Evolutionary conservation across 2,888 invertebrate species (phyloP).

Genomic region (Rhimphoctona megacephalus): DNA sequence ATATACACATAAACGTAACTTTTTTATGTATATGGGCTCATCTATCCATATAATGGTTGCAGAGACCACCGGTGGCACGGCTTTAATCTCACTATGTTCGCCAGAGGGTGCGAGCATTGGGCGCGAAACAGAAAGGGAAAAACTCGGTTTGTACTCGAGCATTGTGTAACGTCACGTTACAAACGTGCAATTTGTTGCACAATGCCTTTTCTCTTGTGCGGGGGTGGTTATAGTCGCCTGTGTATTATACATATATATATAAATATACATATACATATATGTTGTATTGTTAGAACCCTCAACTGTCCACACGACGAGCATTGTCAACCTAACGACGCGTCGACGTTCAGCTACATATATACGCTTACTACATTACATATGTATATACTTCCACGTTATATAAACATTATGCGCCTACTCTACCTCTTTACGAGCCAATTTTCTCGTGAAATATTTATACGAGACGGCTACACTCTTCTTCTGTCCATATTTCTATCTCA

Average conservation of each 20-base stretch:
- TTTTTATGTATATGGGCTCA: slow-evolving; percentile 4
- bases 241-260: not conserved
- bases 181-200: slow-evolving; percentile 78
- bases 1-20: not conserved
- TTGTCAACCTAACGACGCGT: slow-evolving; percentile 76
- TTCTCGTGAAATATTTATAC: slow-evolving; percentile 77
- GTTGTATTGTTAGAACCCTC: slow-evolving; percentile 45
- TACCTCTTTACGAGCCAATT: slow-evolving; percentile 78
- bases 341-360: slow-evolving; percentile 70
- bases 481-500: slow-evolving; percentile 24
- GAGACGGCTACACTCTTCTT: slow-evolving; percentile 58
- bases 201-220: slow-evolving; percentile 70
- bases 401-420: slow-evolving; percentile 49
- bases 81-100: slow-evolving; percentile 71
- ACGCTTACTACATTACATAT: not conserved
- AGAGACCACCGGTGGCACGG: slow-evolving; percentile 48
- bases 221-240: slow-evolving; percentile 54
- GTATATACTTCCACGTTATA: slow-evolving; percentile 25
- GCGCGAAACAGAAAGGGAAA: slow-evolving; percentile 58
- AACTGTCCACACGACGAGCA: slow-evolving; percentile 64
- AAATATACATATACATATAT: not conserved
- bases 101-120: slow-evolving; percentile 52
- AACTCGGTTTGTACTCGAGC: slow-evolving; percentile 49
- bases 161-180: slow-evolving; percentile 69
- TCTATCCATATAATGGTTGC: slow-evolving; percentile 14